A percentile compares a stretch with the other conserved stretches of the same genome.
Evolutionary conservation across 2,888 invertebrate genomes (phyloP).

Genomic region (Salticus scenicus): DNA sequence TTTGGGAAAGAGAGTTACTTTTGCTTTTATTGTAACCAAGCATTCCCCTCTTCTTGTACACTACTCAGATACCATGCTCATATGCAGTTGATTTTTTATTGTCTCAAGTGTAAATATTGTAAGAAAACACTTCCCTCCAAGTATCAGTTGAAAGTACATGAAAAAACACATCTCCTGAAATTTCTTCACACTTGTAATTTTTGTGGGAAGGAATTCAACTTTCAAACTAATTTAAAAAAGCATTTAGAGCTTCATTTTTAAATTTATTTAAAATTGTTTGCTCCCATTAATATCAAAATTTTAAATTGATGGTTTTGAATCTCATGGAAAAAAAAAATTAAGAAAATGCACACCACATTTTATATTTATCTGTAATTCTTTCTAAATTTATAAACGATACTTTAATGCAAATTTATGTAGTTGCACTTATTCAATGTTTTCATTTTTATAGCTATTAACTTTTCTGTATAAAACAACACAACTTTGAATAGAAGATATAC

Average conservation of each 20-base stretch:
- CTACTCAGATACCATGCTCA: not conserved
- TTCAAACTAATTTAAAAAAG: not conserved
- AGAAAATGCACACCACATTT: too few species aligned
- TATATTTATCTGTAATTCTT: not conserved
- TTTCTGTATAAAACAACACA: conserved; percentile 2
- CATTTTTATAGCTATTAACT: conserved; percentile 5
- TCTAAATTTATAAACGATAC: not conserved
- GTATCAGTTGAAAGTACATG: not conserved
- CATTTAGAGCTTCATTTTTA: not conserved
- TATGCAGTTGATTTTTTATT: not conserved
- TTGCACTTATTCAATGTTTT: not conserved
- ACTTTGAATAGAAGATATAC: not conserved
- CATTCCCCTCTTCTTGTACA: not conserved
- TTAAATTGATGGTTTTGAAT: too few species aligned
- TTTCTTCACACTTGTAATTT: not conserved
- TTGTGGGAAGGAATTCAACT: not conserved
- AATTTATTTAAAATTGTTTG: not conserved
- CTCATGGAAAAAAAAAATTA: too few species aligned
- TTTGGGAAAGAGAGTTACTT: not conserved
- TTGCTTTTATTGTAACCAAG: not conserved
- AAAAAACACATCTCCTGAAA: not conserved
- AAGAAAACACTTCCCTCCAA: not conserved
- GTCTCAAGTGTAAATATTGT: not conserved
- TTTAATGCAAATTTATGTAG: not conserved
- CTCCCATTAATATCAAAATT: too few species aligned